A percentile compares a stretch with the other conserved stretches of the same genome.
These are phyloP conservation scores for Umimayanthus chanpuru DNA, from an alignment of 92 coral and sea anemone genomes.

Conservation along the genomic window DNA sequence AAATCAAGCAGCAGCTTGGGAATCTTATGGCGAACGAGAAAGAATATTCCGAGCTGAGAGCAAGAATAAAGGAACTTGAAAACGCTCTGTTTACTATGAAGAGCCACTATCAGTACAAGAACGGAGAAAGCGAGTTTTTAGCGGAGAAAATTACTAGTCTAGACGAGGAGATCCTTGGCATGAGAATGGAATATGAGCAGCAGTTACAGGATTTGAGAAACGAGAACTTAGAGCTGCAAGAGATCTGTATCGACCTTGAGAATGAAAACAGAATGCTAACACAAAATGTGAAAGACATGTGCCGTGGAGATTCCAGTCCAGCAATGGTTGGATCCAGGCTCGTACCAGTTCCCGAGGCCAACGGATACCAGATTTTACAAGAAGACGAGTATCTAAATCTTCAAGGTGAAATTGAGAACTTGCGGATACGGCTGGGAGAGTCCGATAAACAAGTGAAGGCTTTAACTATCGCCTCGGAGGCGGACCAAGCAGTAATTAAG, in stretches of 20 bases:
- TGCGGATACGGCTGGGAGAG: conserved; percentile 73
- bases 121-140: conserved; percentile 89
- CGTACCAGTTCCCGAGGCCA: not conserved
- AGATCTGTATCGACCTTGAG: conserved; percentile 76
- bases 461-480: conserved; percentile 76
- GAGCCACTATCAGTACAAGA: conserved; percentile 83
- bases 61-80: conserved; percentile 73
- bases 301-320: conserved; percentile 10
- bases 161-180: conserved; percentile 78
- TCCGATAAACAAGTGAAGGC: conserved; percentile 85
- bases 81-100: conserved; percentile 74
- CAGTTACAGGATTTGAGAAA: conserved; percentile 76
- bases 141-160: conserved; percentile 81
- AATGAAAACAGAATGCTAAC: conserved; percentile 59
- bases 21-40: conserved; percentile 59
- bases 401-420: conserved; percentile 63
- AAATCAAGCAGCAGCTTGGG: conserved; percentile 69
- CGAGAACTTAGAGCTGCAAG: conserved; percentile 78
- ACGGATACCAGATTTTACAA: conserved; percentile 20
- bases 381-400: conserved; percentile 50
- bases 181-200: conserved; percentile 84
- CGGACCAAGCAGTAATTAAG: conserved; percentile 88
- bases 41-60: conserved; percentile 73
- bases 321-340: not conserved
- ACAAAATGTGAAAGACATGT: conserved; percentile 36